phyloP scores from a whole-genome alignment of 2,113 vertebrate genomes.

The Microtus pennsylvanicus region DNA sequence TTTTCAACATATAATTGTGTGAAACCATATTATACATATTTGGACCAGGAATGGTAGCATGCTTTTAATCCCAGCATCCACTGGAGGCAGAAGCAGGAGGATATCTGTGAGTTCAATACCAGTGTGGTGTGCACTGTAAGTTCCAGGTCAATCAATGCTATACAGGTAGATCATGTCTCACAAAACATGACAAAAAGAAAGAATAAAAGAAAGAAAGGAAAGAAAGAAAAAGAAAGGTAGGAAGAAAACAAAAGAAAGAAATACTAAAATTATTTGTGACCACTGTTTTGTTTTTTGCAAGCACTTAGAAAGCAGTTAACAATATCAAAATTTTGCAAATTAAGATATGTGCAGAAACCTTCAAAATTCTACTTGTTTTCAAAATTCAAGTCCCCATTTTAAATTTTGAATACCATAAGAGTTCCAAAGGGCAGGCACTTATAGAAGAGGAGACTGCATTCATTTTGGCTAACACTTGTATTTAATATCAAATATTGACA shows the following conservation, averaged over 20 bases:
- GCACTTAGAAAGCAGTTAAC: not conserved
- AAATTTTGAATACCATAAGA: not conserved
- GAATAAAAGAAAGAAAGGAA: no score
- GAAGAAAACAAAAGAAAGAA: not conserved
- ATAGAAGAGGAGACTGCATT: not conserved
- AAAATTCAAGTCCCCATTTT: conserved; percentile 33
- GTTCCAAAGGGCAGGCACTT: not conserved
- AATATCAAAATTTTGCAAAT: not conserved
- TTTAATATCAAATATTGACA: not conserved
- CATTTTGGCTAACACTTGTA: not conserved
- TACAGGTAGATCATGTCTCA: not conserved
- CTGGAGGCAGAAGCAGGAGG: not conserved
- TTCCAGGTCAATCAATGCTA: not conserved
- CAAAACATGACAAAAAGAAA: not conserved
- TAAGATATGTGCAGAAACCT: not conserved
- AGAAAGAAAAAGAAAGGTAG: not conserved
- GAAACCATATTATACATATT: not conserved
- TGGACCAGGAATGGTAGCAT: not conserved
- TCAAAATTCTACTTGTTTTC: not conserved
- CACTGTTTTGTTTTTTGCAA: not conserved
- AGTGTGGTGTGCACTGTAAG: not conserved
- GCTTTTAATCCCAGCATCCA: not conserved
- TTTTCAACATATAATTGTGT: not conserved
- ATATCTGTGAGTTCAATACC: not conserved
- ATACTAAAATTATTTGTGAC: conserved; percentile 1